Percentiles rank a stretch among this genome's conserved stretches.
These are phyloP conservation scores for Alligator mississippiensis DNA, from an alignment of 2,113 vertebrate genomes.

Conservation along the genomic window DNA sequence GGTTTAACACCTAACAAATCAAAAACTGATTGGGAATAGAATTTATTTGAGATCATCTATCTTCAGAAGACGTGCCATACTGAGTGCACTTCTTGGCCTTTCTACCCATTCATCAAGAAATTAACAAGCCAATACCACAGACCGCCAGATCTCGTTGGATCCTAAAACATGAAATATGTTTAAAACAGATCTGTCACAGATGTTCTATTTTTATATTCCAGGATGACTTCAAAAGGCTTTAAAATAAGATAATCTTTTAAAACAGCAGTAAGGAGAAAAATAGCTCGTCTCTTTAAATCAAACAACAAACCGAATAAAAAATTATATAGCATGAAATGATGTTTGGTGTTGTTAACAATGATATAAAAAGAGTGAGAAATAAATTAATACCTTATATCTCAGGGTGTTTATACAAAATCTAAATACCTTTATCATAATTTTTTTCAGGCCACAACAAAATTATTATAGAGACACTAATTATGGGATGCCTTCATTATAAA, in stretches of 20 bases:
- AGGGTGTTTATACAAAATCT: background rate
- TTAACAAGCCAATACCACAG: conserved; percentile 78
- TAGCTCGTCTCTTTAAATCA: conserved; percentile 47
- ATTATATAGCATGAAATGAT: conserved; percentile 46
- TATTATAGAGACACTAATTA: background rate
- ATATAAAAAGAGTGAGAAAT: conserved; percentile 46
- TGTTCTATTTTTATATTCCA: conserved; percentile 60
- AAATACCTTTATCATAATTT: background rate
- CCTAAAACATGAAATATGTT: conserved; percentile 57
- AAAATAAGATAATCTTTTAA: conserved; percentile 42
- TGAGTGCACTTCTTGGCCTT: conserved; percentile 76
- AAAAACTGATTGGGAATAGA: conserved; percentile 82
- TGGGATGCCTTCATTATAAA: background rate
- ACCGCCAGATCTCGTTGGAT: conserved; percentile 64
- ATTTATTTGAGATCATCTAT: conserved; percentile 80
- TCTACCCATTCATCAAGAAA: conserved; percentile 82
- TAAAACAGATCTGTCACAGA: conserved; percentile 58
- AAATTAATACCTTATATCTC: conserved; percentile 35
- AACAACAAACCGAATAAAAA: conserved; percentile 62
- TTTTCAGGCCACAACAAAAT: conserved; percentile 20
- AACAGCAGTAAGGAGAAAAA: conserved; percentile 36
- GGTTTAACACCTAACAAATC: conserved; percentile 87
- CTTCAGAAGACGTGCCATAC: conserved; percentile 72
- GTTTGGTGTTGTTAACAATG: conserved; percentile 54
- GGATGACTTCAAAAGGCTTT: conserved; percentile 55